Conservation (phyloP, 2,888 invertebrate species). For the Gerosis bhagava region DNA sequence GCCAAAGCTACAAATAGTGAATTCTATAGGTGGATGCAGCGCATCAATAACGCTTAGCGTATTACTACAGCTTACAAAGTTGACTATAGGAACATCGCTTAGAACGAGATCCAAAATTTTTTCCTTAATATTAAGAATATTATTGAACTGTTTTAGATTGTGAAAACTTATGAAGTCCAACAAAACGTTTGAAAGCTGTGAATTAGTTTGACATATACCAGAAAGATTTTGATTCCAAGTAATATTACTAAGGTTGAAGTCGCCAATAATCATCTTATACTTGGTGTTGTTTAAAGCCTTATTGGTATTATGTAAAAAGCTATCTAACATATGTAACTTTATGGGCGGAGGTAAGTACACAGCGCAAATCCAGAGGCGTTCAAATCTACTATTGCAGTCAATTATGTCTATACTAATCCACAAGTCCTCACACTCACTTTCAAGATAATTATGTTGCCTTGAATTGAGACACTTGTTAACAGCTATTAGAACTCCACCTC, state of each 20-base stretch:
- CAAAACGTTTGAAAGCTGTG: not conserved
- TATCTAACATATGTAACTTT: not conserved
- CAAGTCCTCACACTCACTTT: constrained; percentile 13
- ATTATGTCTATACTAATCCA: constrained; percentile 9
- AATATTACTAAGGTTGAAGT: constrained; percentile 8
- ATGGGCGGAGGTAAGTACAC: constrained; percentile 6
- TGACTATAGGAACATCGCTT: not conserved
- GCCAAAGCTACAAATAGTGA: not conserved
- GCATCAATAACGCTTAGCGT: not conserved
- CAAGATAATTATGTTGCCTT: not conserved
- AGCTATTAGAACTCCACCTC: constrained; percentile 5
- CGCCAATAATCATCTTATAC: constrained; percentile 3
- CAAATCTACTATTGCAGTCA: not conserved
- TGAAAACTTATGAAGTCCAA: constrained; percentile 6
- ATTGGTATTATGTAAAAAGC: constrained; percentile 2
- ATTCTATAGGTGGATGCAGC: not conserved
- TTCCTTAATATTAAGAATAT: constrained; percentile 1
- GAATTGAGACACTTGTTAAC: no score
- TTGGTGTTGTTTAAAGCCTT: not conserved
- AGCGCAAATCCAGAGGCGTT: constrained; percentile 5
- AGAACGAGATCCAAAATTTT: constrained; percentile 1
- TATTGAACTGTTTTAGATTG: constrained; percentile 2
- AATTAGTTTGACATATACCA: not conserved
- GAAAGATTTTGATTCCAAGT: not conserved
- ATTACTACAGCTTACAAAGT: no score